A percentile compares a stretch with the other conserved stretches of the same genome.
Evolutionary conservation across 2,113 vertebrate genomes (phyloP).

Genomic region (Clarias magur): DNA sequence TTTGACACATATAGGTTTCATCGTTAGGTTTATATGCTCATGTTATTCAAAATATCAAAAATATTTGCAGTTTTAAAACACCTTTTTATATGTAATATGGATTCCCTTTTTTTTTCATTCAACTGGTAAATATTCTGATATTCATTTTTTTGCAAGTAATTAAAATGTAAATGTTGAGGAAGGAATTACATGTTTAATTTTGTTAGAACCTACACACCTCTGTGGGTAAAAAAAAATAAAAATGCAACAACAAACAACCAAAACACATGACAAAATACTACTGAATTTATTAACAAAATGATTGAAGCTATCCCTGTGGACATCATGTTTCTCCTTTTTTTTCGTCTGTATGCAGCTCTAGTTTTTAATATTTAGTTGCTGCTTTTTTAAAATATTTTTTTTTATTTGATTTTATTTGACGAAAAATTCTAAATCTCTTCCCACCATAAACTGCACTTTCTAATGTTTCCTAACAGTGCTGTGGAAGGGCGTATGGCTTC

Average conservation of each 20-base stretch:
- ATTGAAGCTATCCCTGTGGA: not conserved
- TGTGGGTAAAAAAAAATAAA: not conserved
- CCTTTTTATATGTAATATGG: not conserved
- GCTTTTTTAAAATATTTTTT: too few relatives aligned
- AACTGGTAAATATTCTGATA: not conserved
- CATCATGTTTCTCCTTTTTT: too few relatives aligned
- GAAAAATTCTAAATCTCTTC: too few relatives aligned
- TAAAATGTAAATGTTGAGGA: constrained; percentile 10
- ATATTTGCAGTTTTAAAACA: not conserved
- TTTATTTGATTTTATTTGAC: too few relatives aligned
- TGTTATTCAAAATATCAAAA: not conserved
- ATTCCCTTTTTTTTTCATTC: not conserved
- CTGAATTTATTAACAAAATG: not conserved
- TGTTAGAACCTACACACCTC: not conserved
- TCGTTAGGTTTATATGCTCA: not conserved
- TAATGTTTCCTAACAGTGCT: too few relatives aligned
- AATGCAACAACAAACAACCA: not conserved
- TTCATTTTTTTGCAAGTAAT: not conserved
- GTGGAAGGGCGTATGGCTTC: too few relatives aligned
- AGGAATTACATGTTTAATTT: not conserved
- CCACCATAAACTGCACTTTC: too few relatives aligned
- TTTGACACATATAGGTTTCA: not conserved
- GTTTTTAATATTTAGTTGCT: too few relatives aligned
- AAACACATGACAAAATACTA: not conserved
- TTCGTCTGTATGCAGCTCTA: too few relatives aligned